Evolutionary conservation across 2,888 invertebrate genomes (phyloP).

Genomic region (Bombyx huttoni): DNA sequence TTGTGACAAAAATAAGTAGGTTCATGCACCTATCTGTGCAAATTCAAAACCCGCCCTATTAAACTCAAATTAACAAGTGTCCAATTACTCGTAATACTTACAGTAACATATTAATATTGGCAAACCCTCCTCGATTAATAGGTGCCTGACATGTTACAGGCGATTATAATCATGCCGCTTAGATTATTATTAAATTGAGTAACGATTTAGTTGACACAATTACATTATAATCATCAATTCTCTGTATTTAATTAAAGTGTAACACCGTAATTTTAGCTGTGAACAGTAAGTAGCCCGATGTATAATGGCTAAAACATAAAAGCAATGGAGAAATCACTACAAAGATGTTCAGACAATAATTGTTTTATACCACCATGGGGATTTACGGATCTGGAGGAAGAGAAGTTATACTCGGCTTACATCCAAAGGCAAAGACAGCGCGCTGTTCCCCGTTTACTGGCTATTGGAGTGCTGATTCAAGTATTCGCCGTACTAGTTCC

Average conservation of each 20-base stretch:
- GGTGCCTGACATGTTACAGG: too few relatives aligned
- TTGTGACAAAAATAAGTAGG: too few relatives aligned
- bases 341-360: constrained; percentile 29
- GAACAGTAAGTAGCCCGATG: not conserved
- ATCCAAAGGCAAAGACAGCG: constrained; percentile 51
- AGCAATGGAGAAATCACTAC: constrained; percentile 43
- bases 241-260: not conserved
- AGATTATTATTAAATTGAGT: too few relatives aligned
- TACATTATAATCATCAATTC: too few relatives aligned
- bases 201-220: too few relatives aligned
- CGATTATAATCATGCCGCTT: too few relatives aligned
- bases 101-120: too few relatives aligned
- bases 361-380: constrained; percentile 53
- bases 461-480: constrained; percentile 45
- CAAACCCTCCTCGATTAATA: too few relatives aligned
- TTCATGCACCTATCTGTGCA: too few relatives aligned
- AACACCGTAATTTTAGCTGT: not conserved
- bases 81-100: too few relatives aligned
- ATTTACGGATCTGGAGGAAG: constrained; percentile 46
- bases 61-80: too few relatives aligned
- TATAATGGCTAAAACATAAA: constrained; percentile 12
- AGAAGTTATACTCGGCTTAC: constrained; percentile 49
- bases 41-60: too few relatives aligned
- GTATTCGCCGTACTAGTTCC: constrained; percentile 46
- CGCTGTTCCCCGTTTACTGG: constrained; percentile 46